A percentile compares a stretch with the other conserved stretches of the same genome.
Evolutionary conservation across 2,797 vertebrate species (phyloP).

Genomic region (Acanthis flammea): DNA sequence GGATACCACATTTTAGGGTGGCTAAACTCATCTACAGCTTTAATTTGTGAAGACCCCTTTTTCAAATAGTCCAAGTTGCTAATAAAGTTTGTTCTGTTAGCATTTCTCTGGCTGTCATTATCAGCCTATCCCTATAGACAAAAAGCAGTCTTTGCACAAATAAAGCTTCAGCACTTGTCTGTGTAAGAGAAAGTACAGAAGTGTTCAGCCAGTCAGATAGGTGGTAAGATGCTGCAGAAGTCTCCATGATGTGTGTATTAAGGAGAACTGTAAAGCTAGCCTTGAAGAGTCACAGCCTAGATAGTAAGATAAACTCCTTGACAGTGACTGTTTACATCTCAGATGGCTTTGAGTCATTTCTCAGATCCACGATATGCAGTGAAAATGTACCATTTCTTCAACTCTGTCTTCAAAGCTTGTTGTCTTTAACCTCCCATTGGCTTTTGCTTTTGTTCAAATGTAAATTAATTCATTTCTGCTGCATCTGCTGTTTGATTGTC

Average conservation of each 20-base stretch:
- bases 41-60: slow-evolving; percentile 26
- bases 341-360: slow-evolving; percentile 10
- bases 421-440: slow-evolving; percentile 29
- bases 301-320: slow-evolving; percentile 25
- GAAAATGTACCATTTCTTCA: slow-evolving; percentile 29
- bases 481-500: slow-evolving; percentile 37
- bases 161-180: slow-evolving; percentile 30
- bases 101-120: slow-evolving; percentile 27
- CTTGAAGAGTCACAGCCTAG: slow-evolving; percentile 17
- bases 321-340: slow-evolving; percentile 44
- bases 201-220: not conserved
- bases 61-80: not conserved
- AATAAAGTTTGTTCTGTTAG: slow-evolving; percentile 39
- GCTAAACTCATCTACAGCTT: slow-evolving; percentile 2
- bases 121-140: slow-evolving; percentile 3
- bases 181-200: slow-evolving; percentile 10
- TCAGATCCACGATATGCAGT: not conserved
- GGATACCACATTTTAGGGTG: not conserved
- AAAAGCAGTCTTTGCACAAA: slow-evolving; percentile 66
- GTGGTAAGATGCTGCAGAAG: not conserved
- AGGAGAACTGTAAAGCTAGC: slow-evolving; percentile 13
- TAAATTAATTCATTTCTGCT: slow-evolving; percentile 48
- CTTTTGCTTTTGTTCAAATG: slow-evolving; percentile 54
- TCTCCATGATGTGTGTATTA: not conserved
- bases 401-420: slow-evolving; percentile 25